Evolutionary conservation across 2,797 vertebrate species (phyloP).

Genomic region (Poecilia picta): DNA sequence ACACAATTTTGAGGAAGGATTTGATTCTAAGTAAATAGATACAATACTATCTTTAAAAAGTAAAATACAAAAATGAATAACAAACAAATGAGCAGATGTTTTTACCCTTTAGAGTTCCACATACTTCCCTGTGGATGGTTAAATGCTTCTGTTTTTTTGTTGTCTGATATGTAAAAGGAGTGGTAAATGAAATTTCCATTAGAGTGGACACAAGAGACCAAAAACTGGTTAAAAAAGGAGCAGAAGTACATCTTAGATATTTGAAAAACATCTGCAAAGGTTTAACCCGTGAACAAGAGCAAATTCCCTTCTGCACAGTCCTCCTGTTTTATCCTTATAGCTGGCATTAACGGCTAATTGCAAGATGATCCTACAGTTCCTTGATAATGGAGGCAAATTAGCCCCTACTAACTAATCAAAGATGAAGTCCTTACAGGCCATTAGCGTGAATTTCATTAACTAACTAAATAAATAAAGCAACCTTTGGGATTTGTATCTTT

Average conservation of each 20-base stretch:
- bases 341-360: conserved; percentile 56
- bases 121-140: conserved; percentile 58
- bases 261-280: conserved; percentile 38
- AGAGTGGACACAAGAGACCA: conserved; percentile 39
- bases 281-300: conserved; percentile 14
- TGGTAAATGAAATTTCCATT: conserved; percentile 61
- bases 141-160: conserved; percentile 64
- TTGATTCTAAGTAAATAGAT: conserved; percentile 59
- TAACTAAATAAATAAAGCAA: neutral
- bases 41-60: conserved; percentile 59
- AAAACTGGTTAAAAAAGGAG: conserved; percentile 52
- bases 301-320: conserved; percentile 26
- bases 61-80: neutral
- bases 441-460: neutral
- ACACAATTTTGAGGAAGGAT: conserved; percentile 57
- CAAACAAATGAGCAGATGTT: conserved; percentile 21
- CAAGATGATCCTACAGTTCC: conserved; percentile 47
- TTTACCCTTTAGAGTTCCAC: conserved; percentile 34
- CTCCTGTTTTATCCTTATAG: conserved; percentile 29
- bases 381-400: conserved; percentile 57
- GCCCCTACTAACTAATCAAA: conserved; percentile 12
- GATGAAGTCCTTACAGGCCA: conserved; percentile 12
- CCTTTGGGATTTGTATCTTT: neutral
- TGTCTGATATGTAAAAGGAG: conserved; percentile 65
- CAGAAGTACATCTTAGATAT: conserved; percentile 23